phyloP scores from a whole-genome alignment of 1,140 invertebrate species.

The Dendroctonus ponderosae region DNA sequence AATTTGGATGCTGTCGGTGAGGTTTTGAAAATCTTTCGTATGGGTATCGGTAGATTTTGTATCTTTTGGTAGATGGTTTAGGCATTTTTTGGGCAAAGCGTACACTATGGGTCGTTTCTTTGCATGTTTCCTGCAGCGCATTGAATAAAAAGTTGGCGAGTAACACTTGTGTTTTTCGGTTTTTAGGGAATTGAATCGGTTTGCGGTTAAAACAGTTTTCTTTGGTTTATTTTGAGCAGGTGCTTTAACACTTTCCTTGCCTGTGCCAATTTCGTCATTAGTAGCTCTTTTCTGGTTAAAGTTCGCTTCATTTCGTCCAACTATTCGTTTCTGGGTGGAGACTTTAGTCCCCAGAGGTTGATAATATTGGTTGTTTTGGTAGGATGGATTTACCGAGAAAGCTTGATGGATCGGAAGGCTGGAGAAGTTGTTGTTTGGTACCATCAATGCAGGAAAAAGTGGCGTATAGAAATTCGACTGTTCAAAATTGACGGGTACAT shows the following conservation, averaged over 20 bases:
- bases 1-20: slow-evolving; percentile 48
- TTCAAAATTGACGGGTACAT: slow-evolving; percentile 8
- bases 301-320: slow-evolving; percentile 38
- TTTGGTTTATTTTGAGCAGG: slow-evolving; percentile 20
- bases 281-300: slow-evolving; percentile 31
- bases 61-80: slow-evolving; percentile 23
- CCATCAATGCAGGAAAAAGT: too few relatives aligned
- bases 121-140: slow-evolving; percentile 49
- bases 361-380: slow-evolving; percentile 30
- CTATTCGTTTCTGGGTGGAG: slow-evolving; percentile 16
- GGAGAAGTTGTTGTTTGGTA: too few relatives aligned
- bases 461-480: slow-evolving; percentile 1
- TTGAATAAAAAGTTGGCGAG: slow-evolving; percentile 50
- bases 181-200: slow-evolving; percentile 46
- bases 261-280: slow-evolving; percentile 12
- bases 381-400: slow-evolving; percentile 4
- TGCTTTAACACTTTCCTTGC: slow-evolving; percentile 27
- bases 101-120: slow-evolving; percentile 48
- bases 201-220: slow-evolving; percentile 29
- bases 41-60: slow-evolving; percentile 6
- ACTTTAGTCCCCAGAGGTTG: slow-evolving; percentile 7
- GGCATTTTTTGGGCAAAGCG: slow-evolving; percentile 42
- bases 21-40: slow-evolving; percentile 36
- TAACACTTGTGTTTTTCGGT: slow-evolving; percentile 49
- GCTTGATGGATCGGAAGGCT: slow-evolving; percentile 3